These are phyloP conservation scores for Machimus rusticus DNA, from an alignment of 2,888 invertebrate species.

Conservation along the genomic window DNA sequence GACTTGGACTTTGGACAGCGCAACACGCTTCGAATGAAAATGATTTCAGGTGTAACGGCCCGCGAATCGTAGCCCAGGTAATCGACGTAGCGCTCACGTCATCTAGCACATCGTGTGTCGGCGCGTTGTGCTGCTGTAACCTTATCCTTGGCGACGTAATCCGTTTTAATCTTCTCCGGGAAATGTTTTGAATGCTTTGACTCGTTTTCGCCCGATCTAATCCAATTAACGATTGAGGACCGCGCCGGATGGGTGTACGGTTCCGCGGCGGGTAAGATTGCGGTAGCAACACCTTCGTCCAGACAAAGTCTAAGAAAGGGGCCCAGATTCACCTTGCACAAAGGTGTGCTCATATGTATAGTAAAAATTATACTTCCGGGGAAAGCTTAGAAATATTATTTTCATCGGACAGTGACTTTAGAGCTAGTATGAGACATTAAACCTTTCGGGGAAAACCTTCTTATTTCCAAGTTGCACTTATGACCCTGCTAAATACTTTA, in stretches of 20 bases:
- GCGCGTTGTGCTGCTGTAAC: background rate
- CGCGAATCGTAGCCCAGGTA: background rate
- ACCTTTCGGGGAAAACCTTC: background rate
- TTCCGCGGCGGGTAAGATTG: no score
- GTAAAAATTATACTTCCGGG: background rate
- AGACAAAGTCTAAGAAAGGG: background rate
- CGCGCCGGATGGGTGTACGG: background rate
- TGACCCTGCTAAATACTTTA: background rate
- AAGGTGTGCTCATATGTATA: background rate
- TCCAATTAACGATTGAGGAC: conserved; percentile 14
- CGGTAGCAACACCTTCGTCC: background rate
- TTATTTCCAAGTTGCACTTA: background rate
- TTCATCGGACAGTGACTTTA: background rate
- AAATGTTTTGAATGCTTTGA: conserved; percentile 29
- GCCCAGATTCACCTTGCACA: background rate
- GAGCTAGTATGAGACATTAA: background rate
- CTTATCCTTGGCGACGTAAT: conserved; percentile 26
- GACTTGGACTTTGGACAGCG: background rate
- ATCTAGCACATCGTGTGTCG: background rate
- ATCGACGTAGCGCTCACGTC: background rate
- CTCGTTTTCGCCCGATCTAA: conserved; percentile 18
- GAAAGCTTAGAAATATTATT: background rate
- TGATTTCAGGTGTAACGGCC: background rate
- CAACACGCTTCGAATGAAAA: background rate
- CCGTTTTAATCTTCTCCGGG: conserved; percentile 11